Evolutionary conservation across 2,797 vertebrate genomes (phyloP), one percentile per base, ranked within the genome.

Genomic region (Poeciliopsis turneri): DNA sequence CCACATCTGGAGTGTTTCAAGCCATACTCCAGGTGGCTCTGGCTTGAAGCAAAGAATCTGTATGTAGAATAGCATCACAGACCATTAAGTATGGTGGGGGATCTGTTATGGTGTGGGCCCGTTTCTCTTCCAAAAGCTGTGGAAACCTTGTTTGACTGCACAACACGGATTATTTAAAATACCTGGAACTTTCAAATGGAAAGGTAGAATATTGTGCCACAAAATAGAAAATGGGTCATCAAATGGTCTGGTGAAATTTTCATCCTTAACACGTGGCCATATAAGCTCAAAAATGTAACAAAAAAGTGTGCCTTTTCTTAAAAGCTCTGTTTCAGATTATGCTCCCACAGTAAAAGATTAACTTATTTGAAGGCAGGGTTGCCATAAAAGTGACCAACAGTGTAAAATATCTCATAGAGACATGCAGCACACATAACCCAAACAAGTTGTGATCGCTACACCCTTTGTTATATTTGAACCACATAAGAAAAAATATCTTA

Each of bases 391-490:
- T 69, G 1, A n/a, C 39, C 25, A 69, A 45, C 5, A 13, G 39
- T 45, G 11, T 69, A 45, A 69, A 69, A 13, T 43, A 45, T 23
- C 12, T 23, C 23, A 69, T 25, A 10, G 23, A 69, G 20, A 76
- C 33, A 73, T 16, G 68, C 53, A 59, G n/a, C 25, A 76, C 49
- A 77, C 16, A 74, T 28, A 53, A 18, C 78, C 33, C 3, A 15
- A 74, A 46, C 49, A 74, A 16, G 47, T 8, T 23, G 1, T 66
- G 28, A 75, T 39, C 7, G 20, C 49, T 53, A 69, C 8, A 71
- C 41, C 2, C 49, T n/a, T 47, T 69, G 68, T 77, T 64, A 49
- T 3, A 61, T 82, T 78, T 81, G 15, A 64, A 25, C n/a, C 20
- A 10, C 8, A 43, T 12, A 11, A 46, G 33, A 30, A 41, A 69